Evolutionary conservation across 2,113 vertebrate species (phyloP).

Genomic region (Cranoglanis bouderius): DNA sequence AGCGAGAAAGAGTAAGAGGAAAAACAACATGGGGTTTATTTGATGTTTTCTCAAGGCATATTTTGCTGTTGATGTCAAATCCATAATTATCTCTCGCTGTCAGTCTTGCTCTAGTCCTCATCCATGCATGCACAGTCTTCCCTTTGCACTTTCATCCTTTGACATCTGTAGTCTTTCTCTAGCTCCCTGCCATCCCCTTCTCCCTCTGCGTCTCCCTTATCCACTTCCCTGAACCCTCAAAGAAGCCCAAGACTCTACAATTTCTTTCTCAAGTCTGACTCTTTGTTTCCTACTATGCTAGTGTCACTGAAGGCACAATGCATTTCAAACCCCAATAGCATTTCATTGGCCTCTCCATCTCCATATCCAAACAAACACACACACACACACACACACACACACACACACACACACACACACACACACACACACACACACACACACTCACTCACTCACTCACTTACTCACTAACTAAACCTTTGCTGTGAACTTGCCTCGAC

Average conservation of each 20-base stretch:
- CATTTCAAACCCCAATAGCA: constrained; percentile 13
- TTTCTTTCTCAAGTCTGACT: constrained; percentile 20
- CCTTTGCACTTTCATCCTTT: constrained; percentile 21
- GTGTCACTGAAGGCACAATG: constrained; percentile 24
- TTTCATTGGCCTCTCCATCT: neutral
- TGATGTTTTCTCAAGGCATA: constrained; percentile 14
- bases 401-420: neutral
- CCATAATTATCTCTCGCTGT: constrained; percentile 26
- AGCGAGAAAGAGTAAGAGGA: neutral
- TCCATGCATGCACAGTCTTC: neutral
- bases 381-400: neutral
- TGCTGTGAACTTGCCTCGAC: constrained; percentile 57
- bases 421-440: neutral
- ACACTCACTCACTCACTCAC: neutral
- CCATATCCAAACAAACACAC: neutral
- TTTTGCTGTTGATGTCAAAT: constrained; percentile 22
- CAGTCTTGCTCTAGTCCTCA: constrained; percentile 1
- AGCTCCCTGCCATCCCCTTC: neutral
- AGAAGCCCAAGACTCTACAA: neutral
- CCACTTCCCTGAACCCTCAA: constrained; percentile 20
- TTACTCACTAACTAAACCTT: neutral
- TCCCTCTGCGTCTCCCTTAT: neutral
- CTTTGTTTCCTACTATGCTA: constrained; percentile 10
- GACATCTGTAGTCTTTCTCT: constrained; percentile 23
- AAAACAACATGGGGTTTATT: constrained; percentile 21